phyloP scores from a whole-genome alignment of 2,888 invertebrate species.

The Plebejus anna region DNA sequence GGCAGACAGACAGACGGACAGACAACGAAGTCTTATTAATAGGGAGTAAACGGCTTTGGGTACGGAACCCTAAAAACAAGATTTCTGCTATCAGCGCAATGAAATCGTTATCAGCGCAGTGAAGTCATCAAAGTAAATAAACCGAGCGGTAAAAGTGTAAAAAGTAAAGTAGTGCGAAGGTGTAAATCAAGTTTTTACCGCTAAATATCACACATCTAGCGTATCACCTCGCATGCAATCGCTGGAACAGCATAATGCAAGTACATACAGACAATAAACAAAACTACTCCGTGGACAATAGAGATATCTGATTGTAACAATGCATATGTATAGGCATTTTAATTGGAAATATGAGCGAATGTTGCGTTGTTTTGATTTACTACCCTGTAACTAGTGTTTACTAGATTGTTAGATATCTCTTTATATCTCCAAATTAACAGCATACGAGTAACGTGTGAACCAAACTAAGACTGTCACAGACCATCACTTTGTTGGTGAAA shows the following conservation, averaged over 20 bases:
- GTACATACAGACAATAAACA: conserved; percentile 46
- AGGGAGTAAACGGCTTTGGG: no score
- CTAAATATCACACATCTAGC: conserved; percentile 36
- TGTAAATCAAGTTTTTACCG: conserved; percentile 37
- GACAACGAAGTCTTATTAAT: no score
- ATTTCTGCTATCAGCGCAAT: conserved; percentile 1
- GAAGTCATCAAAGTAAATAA: conserved; percentile 31
- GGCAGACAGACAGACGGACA: no score
- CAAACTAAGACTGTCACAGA: not conserved
- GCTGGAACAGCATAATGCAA: conserved; percentile 61
- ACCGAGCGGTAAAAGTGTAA: conserved; percentile 30
- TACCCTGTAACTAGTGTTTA: conserved; percentile 48
- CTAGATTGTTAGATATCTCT: conserved; percentile 37
- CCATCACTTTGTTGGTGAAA: no score
- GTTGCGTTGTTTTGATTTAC: conserved; percentile 56
- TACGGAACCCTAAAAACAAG: not conserved
- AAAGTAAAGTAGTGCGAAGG: conserved; percentile 28
- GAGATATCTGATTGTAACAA: conserved; percentile 70
- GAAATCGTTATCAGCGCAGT: conserved; percentile 23
- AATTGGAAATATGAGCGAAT: conserved; percentile 72
- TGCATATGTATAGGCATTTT: conserved; percentile 71
- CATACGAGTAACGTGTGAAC: not conserved
- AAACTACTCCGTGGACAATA: conserved; percentile 69
- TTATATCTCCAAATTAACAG: not conserved
- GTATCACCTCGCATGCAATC: conserved; percentile 52